Evolutionary conservation across 2,888 invertebrate species (phyloP), one percentile per base, ranked within the genome.

Genomic region (Ennomos erosarius): DNA sequence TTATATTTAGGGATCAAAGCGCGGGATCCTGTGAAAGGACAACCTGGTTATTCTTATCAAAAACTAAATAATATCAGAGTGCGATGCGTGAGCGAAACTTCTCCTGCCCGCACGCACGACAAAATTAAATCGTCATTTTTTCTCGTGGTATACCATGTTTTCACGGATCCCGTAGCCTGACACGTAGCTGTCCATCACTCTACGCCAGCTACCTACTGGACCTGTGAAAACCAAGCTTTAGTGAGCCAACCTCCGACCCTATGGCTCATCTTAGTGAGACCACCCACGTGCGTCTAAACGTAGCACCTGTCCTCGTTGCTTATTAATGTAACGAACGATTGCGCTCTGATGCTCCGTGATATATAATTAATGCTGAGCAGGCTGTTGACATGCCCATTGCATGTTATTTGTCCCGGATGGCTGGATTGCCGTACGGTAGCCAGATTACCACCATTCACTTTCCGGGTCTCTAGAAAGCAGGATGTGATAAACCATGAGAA

Each of bases 261-360:
- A n/a, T n/a, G 44, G 26, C 6, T 8, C 12, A 10, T 35, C 10
- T 35, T 51, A 54, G 49, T 61, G 66, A 59, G 61, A 63, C 61
- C 40, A 46, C 33, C 37, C 67, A 65, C 51, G 48, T 67, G 65
- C 13, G 4, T 58, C 55, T 62, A 62, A 64, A 50, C 63, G 63
- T 38, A 46, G 49, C 59, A 53, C 37, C 26, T 6, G 26, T 26
- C 2, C 55, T 62, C 53, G 54, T 67, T 58, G 55, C 49, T 50
- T 64, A 65, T 64, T 64, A 55, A 63, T 62, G 57, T 45, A 51
- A 55, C 46, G 65, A 55, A 50, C 43, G 51, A 61, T 47, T 55
- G 53, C 63, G 47, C 65, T 57, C 43, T 51, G 59, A 61, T 65
- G 65, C 59, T 54, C 55, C 43, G 49, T 36, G 40, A 57, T 63